These are phyloP conservation scores for Drosophila pseudoananassae DNA, from an alignment of 1,140 invertebrate species.

Conservation along the genomic window DNA sequence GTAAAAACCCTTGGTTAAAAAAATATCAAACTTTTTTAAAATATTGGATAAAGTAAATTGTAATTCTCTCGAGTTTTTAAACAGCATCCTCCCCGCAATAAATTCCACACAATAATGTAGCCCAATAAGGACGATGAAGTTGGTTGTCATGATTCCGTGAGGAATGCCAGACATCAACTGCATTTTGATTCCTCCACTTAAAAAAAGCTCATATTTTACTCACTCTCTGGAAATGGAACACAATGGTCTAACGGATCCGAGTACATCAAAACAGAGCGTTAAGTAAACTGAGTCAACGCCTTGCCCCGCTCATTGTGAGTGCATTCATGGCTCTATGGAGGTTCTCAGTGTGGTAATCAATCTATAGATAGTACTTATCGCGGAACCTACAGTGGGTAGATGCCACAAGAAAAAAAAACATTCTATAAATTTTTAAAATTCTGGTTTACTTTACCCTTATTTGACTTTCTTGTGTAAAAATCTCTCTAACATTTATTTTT, in stretches of 20 bases:
- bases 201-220: background rate
- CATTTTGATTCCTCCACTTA: background rate
- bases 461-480: no score
- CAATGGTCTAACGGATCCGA: background rate
- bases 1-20: background rate
- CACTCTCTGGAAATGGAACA: background rate
- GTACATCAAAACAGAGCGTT: background rate
- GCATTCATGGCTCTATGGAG: no score
- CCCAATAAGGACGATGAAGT: slow-evolving; percentile 5
- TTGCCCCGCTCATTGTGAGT: background rate
- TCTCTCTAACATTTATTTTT: no score
- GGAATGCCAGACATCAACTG: slow-evolving; percentile 13
- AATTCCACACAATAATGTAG: slow-evolving; percentile 43
- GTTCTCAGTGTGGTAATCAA: background rate
- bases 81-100: slow-evolving; percentile 56
- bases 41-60: no score
- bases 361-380: background rate
- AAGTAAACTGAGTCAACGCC: background rate
- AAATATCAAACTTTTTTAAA: background rate
- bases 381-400: background rate
- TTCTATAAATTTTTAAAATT: slow-evolving; percentile 72
- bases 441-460: slow-evolving; percentile 74
- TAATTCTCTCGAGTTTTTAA: slow-evolving; percentile 25
- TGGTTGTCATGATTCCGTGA: slow-evolving; percentile 8
- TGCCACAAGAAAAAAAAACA: background rate